Percentiles rank a stretch among this genome's conserved stretches.
Conservation (phyloP, 2,113 vertebrate species). For the Amazona vittata region DNA sequence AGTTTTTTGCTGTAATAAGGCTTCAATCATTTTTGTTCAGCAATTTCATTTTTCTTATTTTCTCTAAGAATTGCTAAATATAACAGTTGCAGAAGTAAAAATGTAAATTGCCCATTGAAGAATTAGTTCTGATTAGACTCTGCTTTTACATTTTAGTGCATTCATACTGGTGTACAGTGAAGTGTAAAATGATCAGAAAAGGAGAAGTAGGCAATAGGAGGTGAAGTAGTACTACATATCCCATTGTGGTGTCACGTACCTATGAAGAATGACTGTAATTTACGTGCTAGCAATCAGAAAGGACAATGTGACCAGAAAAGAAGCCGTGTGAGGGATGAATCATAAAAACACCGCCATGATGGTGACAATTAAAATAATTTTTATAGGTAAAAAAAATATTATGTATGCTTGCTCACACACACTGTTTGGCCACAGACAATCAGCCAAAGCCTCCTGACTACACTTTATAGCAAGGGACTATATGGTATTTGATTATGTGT, state of each 20-base stretch:
- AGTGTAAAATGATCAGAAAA: neutral
- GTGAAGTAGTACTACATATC: neutral
- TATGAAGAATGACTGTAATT: neutral
- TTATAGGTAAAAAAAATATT: neutral
- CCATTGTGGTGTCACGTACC: neutral
- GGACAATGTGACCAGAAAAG: neutral
- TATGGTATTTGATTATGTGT: neutral
- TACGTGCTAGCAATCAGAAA: neutral
- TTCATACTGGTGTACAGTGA: neutral
- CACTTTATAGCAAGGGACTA: neutral
- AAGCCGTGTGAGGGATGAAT: neutral
- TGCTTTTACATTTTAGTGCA: neutral
- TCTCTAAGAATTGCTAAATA: slow-evolving; percentile 13
- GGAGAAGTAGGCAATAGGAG: neutral
- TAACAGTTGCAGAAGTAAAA: neutral
- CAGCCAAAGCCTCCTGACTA: neutral
- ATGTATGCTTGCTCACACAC: neutral
- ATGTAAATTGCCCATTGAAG: neutral
- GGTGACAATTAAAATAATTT: neutral
- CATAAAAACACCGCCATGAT: neutral
- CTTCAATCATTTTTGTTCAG: slow-evolving; percentile 36
- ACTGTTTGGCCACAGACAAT: neutral
- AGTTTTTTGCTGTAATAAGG: slow-evolving; percentile 1
- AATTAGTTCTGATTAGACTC: neutral
- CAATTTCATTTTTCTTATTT: slow-evolving; percentile 24